These are phyloP conservation scores for Drosophila acutilabella DNA, from an alignment of 2,888 invertebrate genomes.

Conservation along the genomic window DNA sequence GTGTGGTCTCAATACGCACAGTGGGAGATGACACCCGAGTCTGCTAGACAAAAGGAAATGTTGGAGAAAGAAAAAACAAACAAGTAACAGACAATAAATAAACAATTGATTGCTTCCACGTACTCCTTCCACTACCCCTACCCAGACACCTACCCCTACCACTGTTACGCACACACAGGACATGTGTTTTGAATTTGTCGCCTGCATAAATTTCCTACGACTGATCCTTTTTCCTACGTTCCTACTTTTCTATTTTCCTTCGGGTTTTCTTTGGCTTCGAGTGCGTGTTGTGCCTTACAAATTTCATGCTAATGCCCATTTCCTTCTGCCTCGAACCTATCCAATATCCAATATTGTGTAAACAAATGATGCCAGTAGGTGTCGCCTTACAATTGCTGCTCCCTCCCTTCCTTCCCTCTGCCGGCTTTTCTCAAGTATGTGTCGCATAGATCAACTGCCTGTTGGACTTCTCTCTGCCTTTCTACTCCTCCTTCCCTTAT, in stretches of 20 bases:
- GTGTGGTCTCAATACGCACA: slow-evolving; percentile 51
- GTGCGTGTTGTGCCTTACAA: slow-evolving; percentile 79
- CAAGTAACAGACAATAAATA: slow-evolving; percentile 74
- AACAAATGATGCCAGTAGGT: slow-evolving; percentile 78
- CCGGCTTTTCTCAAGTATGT: slow-evolving; percentile 57
- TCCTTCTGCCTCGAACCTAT: slow-evolving; percentile 59
- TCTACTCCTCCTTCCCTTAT: background rate
- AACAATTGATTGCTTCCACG: slow-evolving; percentile 69
- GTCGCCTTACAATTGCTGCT: slow-evolving; percentile 65
- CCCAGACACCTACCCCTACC: background rate
- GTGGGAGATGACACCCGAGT: slow-evolving; percentile 34
- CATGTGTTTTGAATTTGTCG: slow-evolving; percentile 79
- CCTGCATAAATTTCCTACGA: slow-evolving; percentile 69
- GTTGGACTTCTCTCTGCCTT: slow-evolving; percentile 58
- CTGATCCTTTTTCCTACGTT: slow-evolving; percentile 55
- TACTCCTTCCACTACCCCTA: slow-evolving; percentile 12
- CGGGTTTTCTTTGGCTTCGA: slow-evolving; percentile 37
- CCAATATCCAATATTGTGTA: slow-evolving; percentile 79
- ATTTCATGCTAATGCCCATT: slow-evolving; percentile 75
- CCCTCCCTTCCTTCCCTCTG: slow-evolving; percentile 13
- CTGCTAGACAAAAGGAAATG: slow-evolving; percentile 35
- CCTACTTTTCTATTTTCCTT: slow-evolving; percentile 6
- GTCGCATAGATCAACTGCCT: slow-evolving; percentile 65
- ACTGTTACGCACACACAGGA: slow-evolving; percentile 44
- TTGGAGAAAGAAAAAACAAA: slow-evolving; percentile 65